A percentile compares a stretch with the other conserved stretches of the same genome.
Evolutionary conservation across 2,797 vertebrate species (phyloP).

Genomic region (Poeciliopsis turneri): DNA sequence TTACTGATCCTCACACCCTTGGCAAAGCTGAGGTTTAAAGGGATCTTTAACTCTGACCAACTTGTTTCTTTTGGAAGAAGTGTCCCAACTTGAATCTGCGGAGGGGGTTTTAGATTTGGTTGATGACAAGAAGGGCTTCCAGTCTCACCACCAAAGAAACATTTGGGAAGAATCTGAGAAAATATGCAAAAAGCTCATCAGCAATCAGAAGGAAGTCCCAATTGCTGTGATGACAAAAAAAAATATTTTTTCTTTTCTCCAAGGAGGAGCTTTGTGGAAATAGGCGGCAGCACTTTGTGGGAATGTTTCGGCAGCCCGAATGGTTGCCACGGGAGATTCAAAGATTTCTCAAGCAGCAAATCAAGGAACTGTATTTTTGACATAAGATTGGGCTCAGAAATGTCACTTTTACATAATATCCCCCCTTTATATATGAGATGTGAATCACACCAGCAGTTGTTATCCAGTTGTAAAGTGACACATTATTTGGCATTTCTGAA

Average conservation of each 20-base stretch:
- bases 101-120: background rate
- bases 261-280: too few relatives aligned
- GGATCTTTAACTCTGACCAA: background rate
- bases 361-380: too few relatives aligned
- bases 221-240: background rate
- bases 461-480: conserved; percentile 25
- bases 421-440: background rate
- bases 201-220: background rate
- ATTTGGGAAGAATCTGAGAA: background rate
- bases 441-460: conserved; percentile 1
- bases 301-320: too few relatives aligned
- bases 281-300: too few relatives aligned
- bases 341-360: too few relatives aligned
- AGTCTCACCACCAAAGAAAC: background rate
- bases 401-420: too few relatives aligned
- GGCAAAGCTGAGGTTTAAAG: background rate
- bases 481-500: conserved; percentile 15
- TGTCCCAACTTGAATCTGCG: background rate
- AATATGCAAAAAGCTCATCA: too few relatives aligned
- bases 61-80: background rate
- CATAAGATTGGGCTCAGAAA: too few relatives aligned
- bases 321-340: too few relatives aligned
- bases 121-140: background rate
- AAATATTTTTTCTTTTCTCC: background rate
- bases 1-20: background rate